Conservation (phyloP, 2,888 invertebrate genomes). For the Drosophila pegasa region DNA sequence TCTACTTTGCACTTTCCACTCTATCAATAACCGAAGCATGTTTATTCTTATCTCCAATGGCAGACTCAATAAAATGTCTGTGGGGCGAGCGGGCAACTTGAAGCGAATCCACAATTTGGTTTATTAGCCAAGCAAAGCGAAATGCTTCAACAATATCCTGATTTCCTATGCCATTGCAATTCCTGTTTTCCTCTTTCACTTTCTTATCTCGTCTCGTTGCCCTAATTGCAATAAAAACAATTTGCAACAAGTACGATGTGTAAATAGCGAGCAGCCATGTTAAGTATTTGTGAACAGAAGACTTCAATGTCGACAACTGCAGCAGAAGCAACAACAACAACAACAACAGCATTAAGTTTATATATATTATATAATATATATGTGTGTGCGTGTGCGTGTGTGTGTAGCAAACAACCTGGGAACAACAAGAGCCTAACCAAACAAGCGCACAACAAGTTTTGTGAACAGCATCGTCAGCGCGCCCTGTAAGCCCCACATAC, state of each 20-base stretch:
- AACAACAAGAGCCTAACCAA: constrained; percentile 50
- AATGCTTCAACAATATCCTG: constrained; percentile 16
- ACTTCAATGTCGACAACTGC: constrained; percentile 55
- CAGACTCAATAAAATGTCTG: constrained; percentile 50
- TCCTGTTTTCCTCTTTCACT: not conserved
- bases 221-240: constrained; percentile 70
- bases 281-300: constrained; percentile 68
- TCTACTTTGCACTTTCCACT: constrained; percentile 28
- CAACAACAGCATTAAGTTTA: constrained; percentile 10
- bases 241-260: constrained; percentile 66
- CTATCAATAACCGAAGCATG: constrained; percentile 31
- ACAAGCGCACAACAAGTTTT: constrained; percentile 61
- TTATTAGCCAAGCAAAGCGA: constrained; percentile 43
- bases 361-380: constrained; percentile 9
- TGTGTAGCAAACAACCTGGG: constrained; percentile 42
- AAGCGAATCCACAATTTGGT: constrained; percentile 18
- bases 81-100: constrained; percentile 15
- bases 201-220: constrained; percentile 12
- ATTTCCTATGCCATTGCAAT: not conserved
- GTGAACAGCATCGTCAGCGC: constrained; percentile 56
- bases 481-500: constrained; percentile 39
- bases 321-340: constrained; percentile 21
- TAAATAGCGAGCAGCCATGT: constrained; percentile 54
- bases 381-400: constrained; percentile 3
- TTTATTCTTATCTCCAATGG: constrained; percentile 51